These are phyloP conservation scores for Penaeus chinensis DNA, from an alignment of 1,140 invertebrate genomes.

Conservation along the genomic window DNA sequence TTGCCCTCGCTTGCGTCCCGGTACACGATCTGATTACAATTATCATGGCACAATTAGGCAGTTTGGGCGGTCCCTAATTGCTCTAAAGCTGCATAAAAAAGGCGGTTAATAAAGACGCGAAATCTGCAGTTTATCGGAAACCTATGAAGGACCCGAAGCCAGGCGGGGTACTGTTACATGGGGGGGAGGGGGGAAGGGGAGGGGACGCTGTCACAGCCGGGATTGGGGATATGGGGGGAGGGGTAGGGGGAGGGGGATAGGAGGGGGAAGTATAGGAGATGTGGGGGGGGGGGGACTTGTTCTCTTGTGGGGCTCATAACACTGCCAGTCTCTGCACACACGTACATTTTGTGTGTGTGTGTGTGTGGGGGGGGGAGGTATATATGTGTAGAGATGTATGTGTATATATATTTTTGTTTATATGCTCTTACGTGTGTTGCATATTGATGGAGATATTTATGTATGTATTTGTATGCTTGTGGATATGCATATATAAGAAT, in stretches of 20 bases:
- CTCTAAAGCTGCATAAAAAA: slow-evolving; percentile 30
- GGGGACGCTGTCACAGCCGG: too few species aligned
- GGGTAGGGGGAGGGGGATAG: too few species aligned
- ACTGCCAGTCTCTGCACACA: not conserved
- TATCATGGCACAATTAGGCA: slow-evolving; percentile 44
- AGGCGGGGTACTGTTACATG: not conserved
- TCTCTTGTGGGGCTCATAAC: not conserved
- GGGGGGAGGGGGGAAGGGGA: not conserved
- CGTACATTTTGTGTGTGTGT: not conserved
- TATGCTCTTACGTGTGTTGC: not conserved
- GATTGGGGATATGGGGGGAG: too few species aligned
- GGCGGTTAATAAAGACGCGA: slow-evolving; percentile 31
- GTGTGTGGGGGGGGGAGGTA: not conserved
- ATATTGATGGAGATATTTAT: not conserved
- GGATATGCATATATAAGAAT: not conserved
- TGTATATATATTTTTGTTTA: not conserved
- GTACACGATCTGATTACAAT: slow-evolving; percentile 42
- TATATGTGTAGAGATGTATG: slow-evolving; percentile 1
- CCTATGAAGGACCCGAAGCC: slow-evolving; percentile 24
- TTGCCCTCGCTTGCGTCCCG: not conserved
- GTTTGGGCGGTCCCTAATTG: slow-evolving; percentile 37
- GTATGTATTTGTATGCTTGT: not conserved
- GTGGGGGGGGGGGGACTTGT: not conserved
- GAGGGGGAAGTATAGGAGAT: too few species aligned
- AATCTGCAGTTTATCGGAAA: slow-evolving; percentile 40